Percentiles rank a stretch among this genome's conserved stretches.
These are phyloP conservation scores for Malurus elegans DNA, from an alignment of 2,113 vertebrate species.

Conservation along the genomic window DNA sequence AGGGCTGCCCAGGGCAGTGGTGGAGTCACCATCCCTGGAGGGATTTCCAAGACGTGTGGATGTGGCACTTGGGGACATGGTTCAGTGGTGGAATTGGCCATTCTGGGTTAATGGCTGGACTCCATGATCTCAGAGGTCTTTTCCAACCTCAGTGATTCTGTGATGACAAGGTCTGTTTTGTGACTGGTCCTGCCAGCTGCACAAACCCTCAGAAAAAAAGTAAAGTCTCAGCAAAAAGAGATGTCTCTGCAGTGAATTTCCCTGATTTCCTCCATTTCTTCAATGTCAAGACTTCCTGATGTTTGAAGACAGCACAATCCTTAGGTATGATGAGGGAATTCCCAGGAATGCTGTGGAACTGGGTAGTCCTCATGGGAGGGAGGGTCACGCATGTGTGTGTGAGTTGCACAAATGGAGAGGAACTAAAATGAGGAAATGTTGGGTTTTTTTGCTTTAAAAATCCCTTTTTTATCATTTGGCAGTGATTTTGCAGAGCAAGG, in stretches of 20 bases:
- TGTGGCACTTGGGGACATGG: too few species aligned
- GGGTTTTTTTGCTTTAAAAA: fast-evolving
- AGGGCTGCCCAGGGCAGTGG: too few species aligned
- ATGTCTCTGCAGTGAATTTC: neutral
- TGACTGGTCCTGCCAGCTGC: neutral
- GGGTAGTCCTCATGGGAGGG: neutral
- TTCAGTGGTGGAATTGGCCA: neutral
- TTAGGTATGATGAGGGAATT: neutral
- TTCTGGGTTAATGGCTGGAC: neutral
- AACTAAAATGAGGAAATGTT: neutral
- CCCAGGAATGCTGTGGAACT: neutral
- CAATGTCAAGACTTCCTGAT: neutral
- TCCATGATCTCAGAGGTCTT: neutral
- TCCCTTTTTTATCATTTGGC: neutral
- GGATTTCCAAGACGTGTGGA: too few species aligned
- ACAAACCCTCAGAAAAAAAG: neutral
- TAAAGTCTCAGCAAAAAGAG: neutral
- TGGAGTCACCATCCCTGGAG: too few species aligned
- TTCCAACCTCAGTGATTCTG: neutral
- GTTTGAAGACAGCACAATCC: neutral
- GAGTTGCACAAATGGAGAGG: neutral
- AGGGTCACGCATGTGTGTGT: fast-evolving
- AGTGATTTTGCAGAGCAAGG: neutral
- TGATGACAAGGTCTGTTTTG: neutral
- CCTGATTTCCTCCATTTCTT: neutral